Evolutionary conservation across 2,888 invertebrate genomes (phyloP), one percentile per base, ranked within the genome.

Genomic region (Eilema depressum): DNA sequence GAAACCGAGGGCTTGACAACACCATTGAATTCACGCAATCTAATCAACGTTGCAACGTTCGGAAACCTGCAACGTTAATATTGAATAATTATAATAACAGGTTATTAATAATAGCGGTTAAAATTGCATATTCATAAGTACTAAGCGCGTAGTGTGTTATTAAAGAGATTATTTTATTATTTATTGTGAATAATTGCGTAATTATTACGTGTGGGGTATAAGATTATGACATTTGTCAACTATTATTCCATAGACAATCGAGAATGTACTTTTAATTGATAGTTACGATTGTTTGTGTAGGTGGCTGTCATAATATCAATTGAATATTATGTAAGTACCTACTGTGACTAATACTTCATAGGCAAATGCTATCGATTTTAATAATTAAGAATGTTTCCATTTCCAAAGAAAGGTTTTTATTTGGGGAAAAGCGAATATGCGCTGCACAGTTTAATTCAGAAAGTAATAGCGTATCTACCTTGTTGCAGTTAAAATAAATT

Each of bases 161-260:
- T 82, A 80, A 57, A 79, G 72, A 76, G 75, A 85, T 83, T 75
- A 79, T 76, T 80, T 37, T 78, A 81, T 82, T 81, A 85, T 86
- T 85, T 85, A 84, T 85, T 70, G 77, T 56, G 69, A 70, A 76
- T 88, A 86, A 85, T 87, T 81, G 82, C 70, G 75, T 71, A 74
- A 76, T 74, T 11, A 28, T 66, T 41, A 28, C 20, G n/a, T 12
- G 63, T 41, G 12, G 30, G n/a, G 14, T 47, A 8, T 20, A 53
- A 30, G 25, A 77, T 72, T 74, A 74, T 74, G 74, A 75, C 73
- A 71, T 75, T 80, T 75, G 63, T 74, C 73, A n/a, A 68, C 71
- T 74, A 68, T 62, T 64, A 72, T 76, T 73, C 64, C 68, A 28
- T 56, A 68, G 65, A 65, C 59, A 69, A 68, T 30, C 56, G 57